Conservation (phyloP, 1,140 invertebrate genomes). For the Achatina immaculata region DNA sequence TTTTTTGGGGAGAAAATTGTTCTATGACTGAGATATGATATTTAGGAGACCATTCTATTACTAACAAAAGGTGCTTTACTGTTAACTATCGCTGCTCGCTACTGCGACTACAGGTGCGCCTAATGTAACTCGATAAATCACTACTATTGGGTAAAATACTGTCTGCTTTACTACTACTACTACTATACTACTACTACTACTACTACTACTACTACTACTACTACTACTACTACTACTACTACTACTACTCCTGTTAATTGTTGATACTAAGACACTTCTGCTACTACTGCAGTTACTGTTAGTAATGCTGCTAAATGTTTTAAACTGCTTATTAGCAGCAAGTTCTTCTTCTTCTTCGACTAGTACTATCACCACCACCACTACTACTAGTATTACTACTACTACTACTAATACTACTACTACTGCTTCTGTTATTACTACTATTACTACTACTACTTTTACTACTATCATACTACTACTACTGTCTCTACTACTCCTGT, state of each 20-base stretch:
- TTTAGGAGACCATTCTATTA: no score
- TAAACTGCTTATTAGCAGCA: slow-evolving; percentile 42
- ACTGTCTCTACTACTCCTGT: neutral
- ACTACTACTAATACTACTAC: slow-evolving; percentile 39
- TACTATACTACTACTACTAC: slow-evolving; percentile 38
- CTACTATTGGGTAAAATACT: neutral
- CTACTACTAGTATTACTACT: slow-evolving; percentile 42
- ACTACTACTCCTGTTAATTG: slow-evolving; percentile 38
- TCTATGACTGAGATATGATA: no score
- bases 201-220: slow-evolving; percentile 43
- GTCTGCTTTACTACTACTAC: neutral
- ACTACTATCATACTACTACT: slow-evolving; percentile 24
- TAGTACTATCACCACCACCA: slow-evolving; percentile 40
- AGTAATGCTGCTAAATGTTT: slow-evolving; percentile 22
- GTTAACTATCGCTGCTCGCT: no score
- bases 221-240: slow-evolving; percentile 42
- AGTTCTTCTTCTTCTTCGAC: slow-evolving; percentile 35
- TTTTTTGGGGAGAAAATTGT: no score
- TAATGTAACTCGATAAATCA: no score
- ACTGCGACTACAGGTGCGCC: no score
- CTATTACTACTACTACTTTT: slow-evolving; percentile 23
- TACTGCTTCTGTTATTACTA: slow-evolving; percentile 27
- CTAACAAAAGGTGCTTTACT: no score
- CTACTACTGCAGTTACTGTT: neutral
- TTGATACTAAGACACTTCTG: slow-evolving; percentile 20